Evolutionary conservation across 2,888 invertebrate genomes (phyloP).

Genomic region (Poecilus cupreus): DNA sequence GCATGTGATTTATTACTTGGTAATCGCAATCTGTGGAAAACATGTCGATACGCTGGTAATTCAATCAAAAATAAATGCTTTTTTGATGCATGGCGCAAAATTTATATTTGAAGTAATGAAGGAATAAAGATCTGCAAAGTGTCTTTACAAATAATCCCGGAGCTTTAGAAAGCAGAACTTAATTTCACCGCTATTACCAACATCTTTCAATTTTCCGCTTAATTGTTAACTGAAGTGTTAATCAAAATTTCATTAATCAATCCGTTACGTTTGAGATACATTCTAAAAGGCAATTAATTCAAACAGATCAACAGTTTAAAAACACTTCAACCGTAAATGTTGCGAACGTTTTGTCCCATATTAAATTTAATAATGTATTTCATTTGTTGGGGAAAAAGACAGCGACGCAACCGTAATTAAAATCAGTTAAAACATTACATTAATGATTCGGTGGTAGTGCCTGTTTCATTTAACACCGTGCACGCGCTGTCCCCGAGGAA

Average conservation of each 20-base stretch:
- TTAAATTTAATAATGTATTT: conserved; percentile 34
- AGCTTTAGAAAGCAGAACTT: not conserved
- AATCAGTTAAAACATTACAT: conserved; percentile 41
- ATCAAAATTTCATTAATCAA: conserved; percentile 55
- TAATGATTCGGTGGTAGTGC: conserved; percentile 1
- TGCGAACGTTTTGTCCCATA: not conserved
- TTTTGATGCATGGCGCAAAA: conserved; percentile 6
- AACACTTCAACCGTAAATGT: not conserved
- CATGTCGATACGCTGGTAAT: conserved; percentile 26
- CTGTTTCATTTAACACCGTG: not conserved
- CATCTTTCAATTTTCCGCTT: conserved; percentile 39
- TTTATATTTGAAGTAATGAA: no score
- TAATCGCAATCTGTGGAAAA: conserved; percentile 23
- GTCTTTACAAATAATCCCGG: conserved; percentile 20
- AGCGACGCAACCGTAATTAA: not conserved
- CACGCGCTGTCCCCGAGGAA: no score
- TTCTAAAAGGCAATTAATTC: conserved; percentile 42
- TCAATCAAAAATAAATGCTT: conserved; percentile 38
- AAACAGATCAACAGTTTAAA: conserved; percentile 30
- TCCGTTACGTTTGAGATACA: conserved; percentile 27
- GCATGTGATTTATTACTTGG: conserved; percentile 6
- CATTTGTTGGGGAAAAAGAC: not conserved
- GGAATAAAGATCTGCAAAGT: no score
- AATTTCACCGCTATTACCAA: conserved; percentile 33
- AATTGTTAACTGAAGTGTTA: conserved; percentile 42